Evolutionary conservation across 1,140 invertebrate species (phyloP).

Genomic region (Anastatus disparis): DNA sequence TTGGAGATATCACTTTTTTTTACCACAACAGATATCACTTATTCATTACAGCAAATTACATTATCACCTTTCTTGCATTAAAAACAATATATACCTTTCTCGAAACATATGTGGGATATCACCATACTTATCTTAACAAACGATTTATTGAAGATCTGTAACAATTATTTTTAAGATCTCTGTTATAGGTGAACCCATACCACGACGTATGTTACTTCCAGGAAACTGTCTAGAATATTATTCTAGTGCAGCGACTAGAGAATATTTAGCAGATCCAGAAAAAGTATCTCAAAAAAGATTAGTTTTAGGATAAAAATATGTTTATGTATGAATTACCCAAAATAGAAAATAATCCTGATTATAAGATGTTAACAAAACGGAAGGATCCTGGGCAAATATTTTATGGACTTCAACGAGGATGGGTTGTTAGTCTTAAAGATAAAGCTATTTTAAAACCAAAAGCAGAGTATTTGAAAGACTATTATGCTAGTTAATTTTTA

Average conservation of each 20-base stretch:
- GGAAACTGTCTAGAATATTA: constrained; percentile 93
- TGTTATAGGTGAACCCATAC: constrained; percentile 84
- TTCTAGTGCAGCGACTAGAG: constrained; percentile 81
- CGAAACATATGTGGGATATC: too few species aligned
- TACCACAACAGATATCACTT: too few species aligned
- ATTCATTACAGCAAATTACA: too few species aligned
- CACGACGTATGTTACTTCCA: constrained; percentile 89
- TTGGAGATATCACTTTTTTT: too few species aligned
- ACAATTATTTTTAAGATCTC: too few species aligned
- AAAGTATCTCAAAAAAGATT: constrained; percentile 82
- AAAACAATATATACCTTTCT: too few species aligned
- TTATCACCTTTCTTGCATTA: too few species aligned
- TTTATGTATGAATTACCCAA: constrained; percentile 89
- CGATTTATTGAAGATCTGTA: too few species aligned
- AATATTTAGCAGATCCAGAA: constrained; percentile 96
- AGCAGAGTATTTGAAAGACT: constrained; percentile 77
- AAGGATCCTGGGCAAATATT: constrained; percentile 97
- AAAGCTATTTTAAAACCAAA: constrained; percentile 89
- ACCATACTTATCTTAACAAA: too few species aligned
- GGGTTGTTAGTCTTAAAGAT: constrained; percentile 92
- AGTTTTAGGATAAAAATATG: constrained; percentile 94
- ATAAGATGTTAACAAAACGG: constrained; percentile 78
- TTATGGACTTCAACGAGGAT: constrained; percentile 92
- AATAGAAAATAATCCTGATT: constrained; percentile 80
- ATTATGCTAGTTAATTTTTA: constrained; percentile 73